phyloP scores from a whole-genome alignment of 2,797 vertebrate genomes.

The Pteropus rufus region DNA sequence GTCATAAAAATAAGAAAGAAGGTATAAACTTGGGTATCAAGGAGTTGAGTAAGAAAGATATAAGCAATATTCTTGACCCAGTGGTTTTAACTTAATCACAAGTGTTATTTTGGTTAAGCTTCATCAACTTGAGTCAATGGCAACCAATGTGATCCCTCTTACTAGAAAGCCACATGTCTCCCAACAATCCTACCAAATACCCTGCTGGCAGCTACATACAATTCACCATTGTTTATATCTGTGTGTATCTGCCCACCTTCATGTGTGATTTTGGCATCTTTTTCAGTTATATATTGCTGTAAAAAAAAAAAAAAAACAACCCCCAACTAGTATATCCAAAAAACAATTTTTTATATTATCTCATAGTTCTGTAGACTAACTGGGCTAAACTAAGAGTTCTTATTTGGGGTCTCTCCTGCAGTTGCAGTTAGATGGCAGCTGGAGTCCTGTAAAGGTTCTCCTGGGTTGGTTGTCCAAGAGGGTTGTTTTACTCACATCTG shows the following conservation, averaged over 20 bases:
- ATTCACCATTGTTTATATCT: background rate
- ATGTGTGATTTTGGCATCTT: background rate
- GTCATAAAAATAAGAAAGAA: background rate
- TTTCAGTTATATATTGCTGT: background rate
- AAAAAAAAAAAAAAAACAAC: background rate
- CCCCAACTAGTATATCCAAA: background rate
- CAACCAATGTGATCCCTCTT: slow-evolving; percentile 23
- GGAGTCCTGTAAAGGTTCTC: background rate
- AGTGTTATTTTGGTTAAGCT: background rate
- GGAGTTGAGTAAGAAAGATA: background rate
- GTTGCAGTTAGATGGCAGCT: background rate
- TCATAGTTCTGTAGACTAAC: background rate
- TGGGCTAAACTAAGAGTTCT: background rate
- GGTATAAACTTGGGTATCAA: background rate
- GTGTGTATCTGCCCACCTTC: background rate
- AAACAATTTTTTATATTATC: background rate
- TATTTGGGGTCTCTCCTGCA: background rate
- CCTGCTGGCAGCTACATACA: background rate
- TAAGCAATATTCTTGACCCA: background rate
- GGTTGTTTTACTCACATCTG: background rate
- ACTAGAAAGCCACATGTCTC: background rate
- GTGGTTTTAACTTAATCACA: background rate
- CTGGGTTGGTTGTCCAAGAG: background rate
- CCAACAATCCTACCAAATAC: background rate
- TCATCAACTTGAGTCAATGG: background rate